Evolutionary conservation across 2,888 invertebrate genomes (phyloP).

Genomic region (Eristalis tenax): DNA sequence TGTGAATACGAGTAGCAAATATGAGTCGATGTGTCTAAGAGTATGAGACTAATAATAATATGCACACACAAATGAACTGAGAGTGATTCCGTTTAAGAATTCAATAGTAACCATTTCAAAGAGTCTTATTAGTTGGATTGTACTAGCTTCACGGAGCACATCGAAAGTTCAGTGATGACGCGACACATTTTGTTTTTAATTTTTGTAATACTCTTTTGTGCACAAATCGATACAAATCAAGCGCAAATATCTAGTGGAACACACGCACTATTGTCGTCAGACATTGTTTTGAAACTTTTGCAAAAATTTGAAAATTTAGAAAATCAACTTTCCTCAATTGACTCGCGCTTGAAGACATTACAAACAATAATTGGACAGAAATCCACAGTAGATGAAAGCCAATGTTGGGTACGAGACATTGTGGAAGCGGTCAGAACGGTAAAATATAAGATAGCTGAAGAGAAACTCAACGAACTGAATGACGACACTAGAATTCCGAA

Average conservation of each 20-base stretch:
- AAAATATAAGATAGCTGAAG: slow-evolving; percentile 16
- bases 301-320: slow-evolving; percentile 31
- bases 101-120: not conserved
- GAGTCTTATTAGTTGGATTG: not conserved
- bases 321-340: slow-evolving; percentile 12
- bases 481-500: not conserved
- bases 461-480: slow-evolving; percentile 8
- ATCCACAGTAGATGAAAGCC: slow-evolving; percentile 2
- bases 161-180: not conserved
- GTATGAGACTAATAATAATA: no score
- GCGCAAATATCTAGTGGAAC: not conserved
- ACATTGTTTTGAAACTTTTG: not conserved
- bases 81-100: not conserved
- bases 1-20: not conserved
- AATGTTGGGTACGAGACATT: slow-evolving; percentile 15
- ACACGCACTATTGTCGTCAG: not conserved
- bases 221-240: not conserved
- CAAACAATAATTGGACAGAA: slow-evolving; percentile 11
- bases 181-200: not conserved
- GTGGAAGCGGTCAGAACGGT: slow-evolving; percentile 15
- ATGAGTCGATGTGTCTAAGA: not conserved
- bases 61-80: not conserved
- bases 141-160: not conserved
- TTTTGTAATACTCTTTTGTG: not conserved
- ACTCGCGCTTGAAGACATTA: not conserved